Evolutionary conservation across 2,797 vertebrate species (phyloP).

Genomic region (Gymnopithys bicolor): DNA sequence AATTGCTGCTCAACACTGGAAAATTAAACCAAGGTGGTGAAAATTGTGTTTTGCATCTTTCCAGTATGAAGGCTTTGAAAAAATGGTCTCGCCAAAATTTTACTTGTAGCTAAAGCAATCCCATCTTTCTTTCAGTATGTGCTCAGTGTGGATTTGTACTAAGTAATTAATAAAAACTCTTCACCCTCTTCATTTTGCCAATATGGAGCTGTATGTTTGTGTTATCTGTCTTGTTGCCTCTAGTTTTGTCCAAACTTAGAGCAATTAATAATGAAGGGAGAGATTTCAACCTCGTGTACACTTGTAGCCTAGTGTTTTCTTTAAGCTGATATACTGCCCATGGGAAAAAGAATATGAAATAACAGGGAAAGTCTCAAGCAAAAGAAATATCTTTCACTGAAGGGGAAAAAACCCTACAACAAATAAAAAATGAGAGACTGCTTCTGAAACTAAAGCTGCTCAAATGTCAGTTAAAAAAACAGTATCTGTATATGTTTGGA

Average conservation of each 20-base stretch:
- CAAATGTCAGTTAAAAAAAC: neutral
- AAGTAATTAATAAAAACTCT: neutral
- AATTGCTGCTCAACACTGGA: neutral
- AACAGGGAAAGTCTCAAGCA: neutral
- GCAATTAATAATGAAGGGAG: neutral
- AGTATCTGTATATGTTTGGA: neutral
- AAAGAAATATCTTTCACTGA: neutral
- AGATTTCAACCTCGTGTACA: neutral
- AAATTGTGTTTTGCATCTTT: neutral
- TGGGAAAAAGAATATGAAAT: neutral
- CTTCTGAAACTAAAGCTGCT: neutral
- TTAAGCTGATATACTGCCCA: neutral
- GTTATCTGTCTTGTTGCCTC: neutral
- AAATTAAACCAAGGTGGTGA: neutral
- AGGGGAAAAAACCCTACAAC: neutral
- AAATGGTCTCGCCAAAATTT: neutral
- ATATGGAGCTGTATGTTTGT: neutral
- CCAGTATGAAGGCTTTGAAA: neutral
- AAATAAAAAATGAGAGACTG: neutral
- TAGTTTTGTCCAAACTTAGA: neutral
- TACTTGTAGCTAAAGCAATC: neutral
- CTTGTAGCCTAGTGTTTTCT: neutral
- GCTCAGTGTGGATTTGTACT: neutral
- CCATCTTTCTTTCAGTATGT: neutral
- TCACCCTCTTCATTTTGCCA: neutral